Conservation (phyloP, 2,888 invertebrate genomes). For the Phortica okadai region DNA sequence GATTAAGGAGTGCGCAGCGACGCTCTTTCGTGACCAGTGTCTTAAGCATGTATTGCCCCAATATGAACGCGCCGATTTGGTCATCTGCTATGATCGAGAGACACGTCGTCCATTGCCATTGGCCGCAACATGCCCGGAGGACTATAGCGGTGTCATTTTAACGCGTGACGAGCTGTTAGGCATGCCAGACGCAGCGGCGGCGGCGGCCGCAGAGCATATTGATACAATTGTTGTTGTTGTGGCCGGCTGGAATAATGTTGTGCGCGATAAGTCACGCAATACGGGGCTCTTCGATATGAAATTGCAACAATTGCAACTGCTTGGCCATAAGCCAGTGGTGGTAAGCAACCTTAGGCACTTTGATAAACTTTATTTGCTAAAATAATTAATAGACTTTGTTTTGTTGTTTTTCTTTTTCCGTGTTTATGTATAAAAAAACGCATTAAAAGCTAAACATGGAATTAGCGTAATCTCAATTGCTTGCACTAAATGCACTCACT, state of each 20-base stretch:
- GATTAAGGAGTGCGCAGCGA: slow-evolving; percentile 77
- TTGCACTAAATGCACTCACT: background rate
- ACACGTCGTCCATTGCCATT: slow-evolving; percentile 78
- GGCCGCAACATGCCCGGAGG: slow-evolving; percentile 76
- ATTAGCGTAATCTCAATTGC: slow-evolving; percentile 6
- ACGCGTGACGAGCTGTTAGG: slow-evolving; percentile 66
- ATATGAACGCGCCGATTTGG: slow-evolving; percentile 81
- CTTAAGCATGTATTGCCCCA: slow-evolving; percentile 83
- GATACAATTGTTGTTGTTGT: slow-evolving; percentile 80
- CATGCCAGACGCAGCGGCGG: slow-evolving; percentile 39
- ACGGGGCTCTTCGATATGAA: slow-evolving; percentile 81
- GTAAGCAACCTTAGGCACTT: slow-evolving; percentile 70
- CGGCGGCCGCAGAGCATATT: slow-evolving; percentile 50
- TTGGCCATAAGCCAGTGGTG: slow-evolving; percentile 80
- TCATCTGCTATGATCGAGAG: slow-evolving; percentile 79
- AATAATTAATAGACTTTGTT: background rate
- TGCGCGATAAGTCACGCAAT: slow-evolving; percentile 77
- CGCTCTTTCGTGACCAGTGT: slow-evolving; percentile 77
- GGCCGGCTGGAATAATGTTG: slow-evolving; percentile 81
- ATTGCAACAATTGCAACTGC: slow-evolving; percentile 80
- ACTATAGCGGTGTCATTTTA: slow-evolving; percentile 76
- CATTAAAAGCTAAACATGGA: background rate
- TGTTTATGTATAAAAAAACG: background rate
- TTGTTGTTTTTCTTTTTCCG: background rate
- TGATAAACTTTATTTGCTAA: background rate